Evolutionary conservation across 2,797 vertebrate species (phyloP), one percentile per base, ranked within the genome.

Genomic region (Orestias chungarensis): DNA sequence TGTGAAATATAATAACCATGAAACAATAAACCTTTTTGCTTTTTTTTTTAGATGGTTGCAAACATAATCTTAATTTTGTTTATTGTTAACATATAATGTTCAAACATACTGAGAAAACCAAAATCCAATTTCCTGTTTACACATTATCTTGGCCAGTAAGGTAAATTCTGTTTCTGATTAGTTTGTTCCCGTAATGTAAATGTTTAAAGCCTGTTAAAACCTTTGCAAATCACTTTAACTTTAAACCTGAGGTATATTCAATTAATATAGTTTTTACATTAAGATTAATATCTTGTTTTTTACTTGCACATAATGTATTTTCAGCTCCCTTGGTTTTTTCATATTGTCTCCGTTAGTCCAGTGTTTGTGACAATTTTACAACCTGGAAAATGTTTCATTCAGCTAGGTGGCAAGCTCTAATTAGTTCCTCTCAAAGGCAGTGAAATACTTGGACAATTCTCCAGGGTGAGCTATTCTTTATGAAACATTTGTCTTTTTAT

Each of bases 341-440:
- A 8, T 65, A 55, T 72, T 17, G 47, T 57, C 33, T 57, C 54
- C 33, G 54, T 29, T 29, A 0, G 6, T 54, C 25, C 12, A 2
- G 25, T 29, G 50, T 54, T 54, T 11, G 49, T 50, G 49, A 50
- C 23, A 50, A 25, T 50, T 29, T 54, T 14, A 29, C 27, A 64
- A 71, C 62, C 20, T 54, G 33, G 59, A 73, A 71, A 3, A 49
- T 1, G 7, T 2, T 40, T 0, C 52, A 66, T 72, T 62, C 71
- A 80, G 69, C 40, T 46, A 54, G 68, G 29, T 66, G 44, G 47
- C 6, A 12, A 17, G 31, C 59, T 68, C 70, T 86, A 65, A 89
- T 89, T 83, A 84, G 65, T 40, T 74, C 15, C 35, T 52, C 35
- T 50, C 65, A 66, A 27, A 65, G 27, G 50, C 76, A 78, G 9